Base-by-base conservation (phyloP, 2,797 vertebrate species). In the Hydrolagus colliei region DNA sequence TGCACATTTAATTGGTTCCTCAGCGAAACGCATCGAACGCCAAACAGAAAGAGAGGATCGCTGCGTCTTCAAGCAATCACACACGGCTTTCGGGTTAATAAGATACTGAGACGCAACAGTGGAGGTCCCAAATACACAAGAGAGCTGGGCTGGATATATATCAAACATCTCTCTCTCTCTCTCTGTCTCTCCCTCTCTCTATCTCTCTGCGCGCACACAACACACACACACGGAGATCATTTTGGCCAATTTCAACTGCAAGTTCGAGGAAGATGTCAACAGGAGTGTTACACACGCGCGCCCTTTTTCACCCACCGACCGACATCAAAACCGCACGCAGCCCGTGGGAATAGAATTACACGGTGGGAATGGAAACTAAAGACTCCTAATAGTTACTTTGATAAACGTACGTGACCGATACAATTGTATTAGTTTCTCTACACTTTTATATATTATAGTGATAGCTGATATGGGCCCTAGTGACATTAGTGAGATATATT, bases 351-450 rank as follows among this genome's bases (percentile, higher is more conserved):
- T 67, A 84, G 67, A 84, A 84, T 52, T 84, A 84, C 65, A 71
- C 79, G 71, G 68, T 84, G 63, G 71, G 71, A 84, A 2, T 35
- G 62, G 79, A 84, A 84, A 67, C 65, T 84, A 35, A 84, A 35
- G 79, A 71, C 27, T 71, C 68, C 35, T 84, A n/a, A 84, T 67
- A 84, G 67, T 84, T 84, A 84, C 79, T 41, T 71, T 68, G n/a
- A n/a, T n/a, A n/a, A 84, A 84, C 79, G 65, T 84, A 84, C 79
- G 71, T 84, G 65, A 84, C 79, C n/a, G 32, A 82, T 84, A 84
- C 79, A 84, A 52, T 84, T 67, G 32, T 71, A 84, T 84, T 84
- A 84, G 79, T 84, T 84, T 77, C 41, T 84, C 79, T 27, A 84
- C 79, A 84, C 67, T n/a, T 84, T 84, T 71, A 84, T 84, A 84